Evolutionary conservation across 2,888 invertebrate species (phyloP).

Genomic region (Papilio elwesi): DNA sequence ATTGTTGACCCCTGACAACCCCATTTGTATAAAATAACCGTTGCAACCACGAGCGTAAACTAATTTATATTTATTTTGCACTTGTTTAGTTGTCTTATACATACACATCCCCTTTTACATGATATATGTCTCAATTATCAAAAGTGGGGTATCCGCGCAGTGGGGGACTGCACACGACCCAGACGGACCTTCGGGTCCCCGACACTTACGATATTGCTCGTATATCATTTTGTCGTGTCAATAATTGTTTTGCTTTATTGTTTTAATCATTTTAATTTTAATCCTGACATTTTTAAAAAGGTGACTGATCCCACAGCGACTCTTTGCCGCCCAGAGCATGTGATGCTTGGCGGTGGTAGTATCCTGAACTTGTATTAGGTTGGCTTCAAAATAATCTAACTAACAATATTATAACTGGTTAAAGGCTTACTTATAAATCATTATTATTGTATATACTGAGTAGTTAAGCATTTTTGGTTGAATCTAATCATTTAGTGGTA

Average conservation of each 20-base stretch:
- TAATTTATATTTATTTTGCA: background rate
- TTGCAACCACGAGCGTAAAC: background rate
- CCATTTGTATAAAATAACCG: slow-evolving; percentile 9
- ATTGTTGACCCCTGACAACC: too few species aligned
- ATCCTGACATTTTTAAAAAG: too few species aligned
- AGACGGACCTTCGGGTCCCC: background rate
- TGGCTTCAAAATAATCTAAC: too few species aligned
- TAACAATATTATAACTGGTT: too few species aligned
- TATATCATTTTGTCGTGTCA: slow-evolving; percentile 27
- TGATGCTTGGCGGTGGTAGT: too few species aligned
- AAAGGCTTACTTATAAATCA: too few species aligned
- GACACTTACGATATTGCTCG: slow-evolving; percentile 10
- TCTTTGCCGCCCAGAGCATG: too few species aligned
- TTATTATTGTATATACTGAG: too few species aligned
- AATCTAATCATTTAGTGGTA: too few species aligned
- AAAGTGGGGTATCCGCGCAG: slow-evolving; percentile 62
- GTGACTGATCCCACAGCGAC: too few species aligned
- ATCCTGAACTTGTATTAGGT: too few species aligned
- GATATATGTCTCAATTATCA: slow-evolving; percentile 78
- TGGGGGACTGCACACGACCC: slow-evolving; percentile 54
- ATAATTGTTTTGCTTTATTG: slow-evolving; percentile 5
- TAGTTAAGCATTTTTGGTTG: too few species aligned
- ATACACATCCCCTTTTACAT: slow-evolving; percentile 47
- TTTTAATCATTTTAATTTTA: background rate
- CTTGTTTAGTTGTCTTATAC: background rate